Evolutionary conservation across 2,113 vertebrate species (phyloP).

Genomic region (Neotoma lepida): DNA sequence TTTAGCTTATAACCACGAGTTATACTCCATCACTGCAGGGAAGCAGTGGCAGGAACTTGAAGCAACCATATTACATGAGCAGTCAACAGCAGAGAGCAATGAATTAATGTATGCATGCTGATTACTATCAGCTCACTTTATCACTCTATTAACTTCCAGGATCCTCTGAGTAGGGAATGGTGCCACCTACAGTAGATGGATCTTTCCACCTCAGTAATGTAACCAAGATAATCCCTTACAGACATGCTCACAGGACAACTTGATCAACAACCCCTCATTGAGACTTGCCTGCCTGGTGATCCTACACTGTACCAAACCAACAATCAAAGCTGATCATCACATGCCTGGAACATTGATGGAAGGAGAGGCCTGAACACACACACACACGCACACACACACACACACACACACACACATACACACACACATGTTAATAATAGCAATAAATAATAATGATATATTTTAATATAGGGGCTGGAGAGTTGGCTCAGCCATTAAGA

Average conservation of each 20-base stretch:
- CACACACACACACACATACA: too few relatives aligned
- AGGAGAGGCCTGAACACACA: background rate
- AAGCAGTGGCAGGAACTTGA: background rate
- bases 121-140: background rate
- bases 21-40: background rate
- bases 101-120: background rate
- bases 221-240: background rate
- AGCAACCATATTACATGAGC: background rate
- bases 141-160: background rate
- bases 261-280: background rate
- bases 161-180: background rate
- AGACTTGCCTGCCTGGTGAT: background rate
- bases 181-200: background rate
- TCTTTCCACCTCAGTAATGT: background rate
- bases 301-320: background rate
- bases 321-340: background rate
- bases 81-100: background rate
- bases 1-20: background rate
- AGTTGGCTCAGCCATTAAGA: background rate
- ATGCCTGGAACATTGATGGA: background rate
- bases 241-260: background rate
- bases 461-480: background rate
- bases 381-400: too few relatives aligned
- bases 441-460: background rate
- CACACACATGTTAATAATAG: too few relatives aligned